Conservation (phyloP, 2,113 vertebrate species). For the Sardina pilchardus region DNA sequence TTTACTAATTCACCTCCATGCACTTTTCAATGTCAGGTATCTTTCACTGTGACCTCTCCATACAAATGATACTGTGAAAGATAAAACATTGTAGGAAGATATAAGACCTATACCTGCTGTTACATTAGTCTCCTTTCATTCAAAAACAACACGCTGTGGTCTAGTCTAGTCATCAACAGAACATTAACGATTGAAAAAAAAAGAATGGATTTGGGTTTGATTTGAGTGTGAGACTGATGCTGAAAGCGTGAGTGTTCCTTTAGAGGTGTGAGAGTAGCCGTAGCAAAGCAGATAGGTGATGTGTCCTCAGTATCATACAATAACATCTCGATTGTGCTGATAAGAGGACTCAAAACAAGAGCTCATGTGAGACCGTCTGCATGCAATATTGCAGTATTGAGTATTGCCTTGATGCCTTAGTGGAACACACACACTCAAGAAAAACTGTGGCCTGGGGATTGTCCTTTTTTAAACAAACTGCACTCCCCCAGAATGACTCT, state of each 20-base stretch:
- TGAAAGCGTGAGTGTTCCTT: no score
- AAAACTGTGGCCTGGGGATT: background rate
- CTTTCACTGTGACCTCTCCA: background rate
- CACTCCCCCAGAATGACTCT: background rate
- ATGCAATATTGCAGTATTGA: background rate
- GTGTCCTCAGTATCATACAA: background rate
- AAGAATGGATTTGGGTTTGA: no score
- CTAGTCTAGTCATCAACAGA: no score
- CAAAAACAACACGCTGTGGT: no score
- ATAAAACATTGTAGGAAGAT: no score
- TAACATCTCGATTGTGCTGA: slow-evolving; percentile 7
- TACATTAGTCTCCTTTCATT: no score
- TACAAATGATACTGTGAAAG: background rate
- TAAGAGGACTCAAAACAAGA: background rate
- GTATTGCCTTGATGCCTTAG: background rate
- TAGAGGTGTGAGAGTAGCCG: no score
- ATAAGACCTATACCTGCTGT: no score
- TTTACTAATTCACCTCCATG: background rate
- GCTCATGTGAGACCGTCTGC: background rate
- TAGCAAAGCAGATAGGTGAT: background rate
- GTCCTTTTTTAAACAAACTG: background rate
- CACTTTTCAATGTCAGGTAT: background rate
- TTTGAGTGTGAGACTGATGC: no score
- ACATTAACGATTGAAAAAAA: no score
- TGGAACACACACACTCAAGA: background rate